phyloP scores from a whole-genome alignment of 2,797 vertebrate genomes.

The Syngnathus acus region DNA sequence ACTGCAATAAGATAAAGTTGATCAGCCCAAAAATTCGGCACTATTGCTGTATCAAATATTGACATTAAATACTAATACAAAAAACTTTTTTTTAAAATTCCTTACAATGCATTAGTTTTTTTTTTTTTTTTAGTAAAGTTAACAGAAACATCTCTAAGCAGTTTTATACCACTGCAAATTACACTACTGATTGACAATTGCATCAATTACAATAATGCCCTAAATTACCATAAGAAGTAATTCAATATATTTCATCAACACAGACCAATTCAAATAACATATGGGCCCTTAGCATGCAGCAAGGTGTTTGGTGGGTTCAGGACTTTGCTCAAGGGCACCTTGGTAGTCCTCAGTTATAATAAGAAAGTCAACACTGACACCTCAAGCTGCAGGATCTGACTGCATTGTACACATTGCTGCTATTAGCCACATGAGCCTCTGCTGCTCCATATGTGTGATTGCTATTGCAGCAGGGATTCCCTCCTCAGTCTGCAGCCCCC shows the following conservation, averaged over 20 bases:
- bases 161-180: not conserved
- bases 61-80: not conserved
- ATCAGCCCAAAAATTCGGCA: not conserved
- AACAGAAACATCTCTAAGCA: not conserved
- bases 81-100: too few relatives aligned
- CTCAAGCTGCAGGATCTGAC: not conserved
- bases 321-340: constrained; percentile 4
- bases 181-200: not conserved
- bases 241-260: constrained; percentile 1
- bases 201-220: too few relatives aligned
- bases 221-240: not conserved
- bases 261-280: not conserved
- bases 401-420: not conserved
- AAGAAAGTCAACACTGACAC: too few relatives aligned
- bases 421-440: not conserved
- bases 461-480: constrained; percentile 68
- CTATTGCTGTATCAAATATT: not conserved
- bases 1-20: not conserved
- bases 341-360: not conserved
- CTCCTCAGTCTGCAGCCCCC: constrained; percentile 20
- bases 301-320: not conserved
- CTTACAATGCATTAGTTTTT: not conserved
- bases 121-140: not conserved
- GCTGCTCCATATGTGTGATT: constrained; percentile 39
- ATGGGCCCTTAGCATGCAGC: not conserved